phyloP scores from a whole-genome alignment of 2,797 vertebrate species.

The Amphiprion clarkii region DNA sequence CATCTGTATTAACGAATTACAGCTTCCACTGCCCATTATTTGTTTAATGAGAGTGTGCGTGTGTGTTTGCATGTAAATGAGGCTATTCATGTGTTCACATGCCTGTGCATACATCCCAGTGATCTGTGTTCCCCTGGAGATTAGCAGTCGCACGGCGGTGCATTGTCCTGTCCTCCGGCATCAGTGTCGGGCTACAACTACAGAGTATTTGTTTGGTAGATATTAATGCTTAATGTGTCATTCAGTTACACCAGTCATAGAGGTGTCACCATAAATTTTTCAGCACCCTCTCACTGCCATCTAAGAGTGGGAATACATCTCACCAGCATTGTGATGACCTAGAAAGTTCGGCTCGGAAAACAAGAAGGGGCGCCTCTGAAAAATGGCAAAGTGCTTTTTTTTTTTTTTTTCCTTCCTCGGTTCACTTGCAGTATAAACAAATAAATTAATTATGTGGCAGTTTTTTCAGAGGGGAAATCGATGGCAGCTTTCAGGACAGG shows the following conservation, averaged over 20 bases:
- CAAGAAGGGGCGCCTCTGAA: constrained; percentile 53
- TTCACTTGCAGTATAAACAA: constrained; percentile 73
- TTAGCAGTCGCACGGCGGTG: constrained; percentile 13
- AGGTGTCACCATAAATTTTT: constrained; percentile 77
- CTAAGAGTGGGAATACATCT: constrained; percentile 58
- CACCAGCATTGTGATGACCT: constrained; percentile 54
- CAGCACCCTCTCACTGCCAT: constrained; percentile 50
- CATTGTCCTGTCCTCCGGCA: constrained; percentile 44
- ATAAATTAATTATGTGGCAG: constrained; percentile 78
- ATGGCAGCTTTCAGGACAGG: constrained; percentile 67
- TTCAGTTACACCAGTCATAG: constrained; percentile 64
- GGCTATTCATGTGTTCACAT: constrained; percentile 36
- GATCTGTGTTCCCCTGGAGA: constrained; percentile 49
- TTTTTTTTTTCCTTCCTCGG: neutral
- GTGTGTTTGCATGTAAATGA: constrained; percentile 43
- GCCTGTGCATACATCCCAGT: constrained; percentile 27
- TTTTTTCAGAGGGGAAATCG: constrained; percentile 72
- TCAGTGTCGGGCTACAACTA: constrained; percentile 58
- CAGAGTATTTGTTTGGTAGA: constrained; percentile 69
- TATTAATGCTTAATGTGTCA: constrained; percentile 77
- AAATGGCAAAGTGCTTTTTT: constrained; percentile 56
- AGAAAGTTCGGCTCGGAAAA: constrained; percentile 62
- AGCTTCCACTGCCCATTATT: constrained; percentile 43
- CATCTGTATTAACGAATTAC: constrained; percentile 39
- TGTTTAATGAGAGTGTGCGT: constrained; percentile 44